Base-by-base conservation (phyloP, 2,113 vertebrate species). In the Rhagologus leucostigma region DNA sequence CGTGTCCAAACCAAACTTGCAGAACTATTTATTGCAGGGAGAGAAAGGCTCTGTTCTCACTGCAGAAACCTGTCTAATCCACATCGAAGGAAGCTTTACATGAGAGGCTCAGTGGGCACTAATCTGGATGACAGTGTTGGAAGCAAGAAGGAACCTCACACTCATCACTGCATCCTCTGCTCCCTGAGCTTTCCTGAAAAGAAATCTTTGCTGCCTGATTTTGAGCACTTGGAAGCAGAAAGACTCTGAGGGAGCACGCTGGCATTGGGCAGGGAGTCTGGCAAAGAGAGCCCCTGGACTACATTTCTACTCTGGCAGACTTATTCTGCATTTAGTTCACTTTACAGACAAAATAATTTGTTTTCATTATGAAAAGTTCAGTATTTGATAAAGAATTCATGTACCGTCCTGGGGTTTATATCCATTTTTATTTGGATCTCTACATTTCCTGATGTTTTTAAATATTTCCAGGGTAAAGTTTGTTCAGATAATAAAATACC, bases 1-100 rank as follows among this genome's bases (percentile, higher is more conserved):
- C 20, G 11, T 26, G 24, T 77, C 18, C 65, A 59, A 62, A 67
- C 18, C 35, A 17, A 18, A 70, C 55, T 35, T 67, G 39, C 23
- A 23, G 71, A 64, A 14, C 37, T 90, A 37, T 69, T 75, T 9
- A 2, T 44, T 90, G 79, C 27, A 8, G 63, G 73, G 46, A 17
- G 75, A 76, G 63, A 52, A 59, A n/a, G 60, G 78, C 73, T 92
- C 39, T 76, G 14, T 75, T 74, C 84, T 95, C 74, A 13, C 22
- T 78, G 33, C 68, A 92, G 85, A 84, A 86, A 33, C 18, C 50
- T 89, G 24, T 33, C 70, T 68, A 84, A 10, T 79, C 59, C 70
- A 79, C 74, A 65, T 71, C 57, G 64, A 79, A 86, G 74, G 84
- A 19, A n/a, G 37, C 65, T 89, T 60, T 67, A 17, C 10, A 1